Evolutionary conservation across 2,888 invertebrate species (phyloP).

Genomic region (Chydorus sphaericus): DNA sequence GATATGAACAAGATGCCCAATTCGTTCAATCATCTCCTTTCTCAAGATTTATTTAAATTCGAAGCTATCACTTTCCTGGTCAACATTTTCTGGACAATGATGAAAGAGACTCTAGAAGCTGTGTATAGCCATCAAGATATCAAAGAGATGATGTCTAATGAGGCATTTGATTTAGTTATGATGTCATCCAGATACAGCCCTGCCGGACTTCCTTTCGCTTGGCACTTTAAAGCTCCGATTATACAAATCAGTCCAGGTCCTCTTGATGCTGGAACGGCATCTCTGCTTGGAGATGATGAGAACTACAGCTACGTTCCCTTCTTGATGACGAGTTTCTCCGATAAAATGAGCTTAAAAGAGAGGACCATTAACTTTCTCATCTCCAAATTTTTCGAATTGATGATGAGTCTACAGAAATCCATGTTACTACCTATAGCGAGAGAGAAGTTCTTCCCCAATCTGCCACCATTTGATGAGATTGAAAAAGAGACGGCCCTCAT

Average conservation of each 20-base stretch:
- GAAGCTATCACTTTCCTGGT: not conserved
- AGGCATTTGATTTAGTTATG: conserved; percentile 23
- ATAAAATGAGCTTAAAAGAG: conserved; percentile 22
- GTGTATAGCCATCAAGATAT: conserved; percentile 17
- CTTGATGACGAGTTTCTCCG: conserved; percentile 20
- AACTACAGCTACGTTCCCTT: conserved; percentile 26
- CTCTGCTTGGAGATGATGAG: conserved; percentile 19
- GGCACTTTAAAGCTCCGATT: conserved; percentile 24
- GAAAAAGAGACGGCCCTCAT: conserved; percentile 32
- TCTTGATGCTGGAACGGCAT: conserved; percentile 8
- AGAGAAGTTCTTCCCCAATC: not conserved
- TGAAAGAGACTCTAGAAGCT: not conserved
- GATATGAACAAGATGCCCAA: not conserved
- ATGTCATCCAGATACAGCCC: conserved; percentile 21
- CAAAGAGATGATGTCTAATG: conserved; percentile 15
- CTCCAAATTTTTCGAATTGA: conserved; percentile 24
- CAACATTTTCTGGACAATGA: not conserved
- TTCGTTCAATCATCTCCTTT: not conserved
- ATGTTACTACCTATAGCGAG: not conserved
- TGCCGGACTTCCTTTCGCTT: not conserved
- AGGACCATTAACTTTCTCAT: conserved; percentile 21
- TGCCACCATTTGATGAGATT: conserved; percentile 1
- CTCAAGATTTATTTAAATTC: not conserved
- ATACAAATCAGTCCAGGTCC: conserved; percentile 23
- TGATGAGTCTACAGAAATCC: not conserved